Base-by-base conservation (phyloP, 2,113 vertebrate genomes). In the Opisthocomus hoazin region DNA sequence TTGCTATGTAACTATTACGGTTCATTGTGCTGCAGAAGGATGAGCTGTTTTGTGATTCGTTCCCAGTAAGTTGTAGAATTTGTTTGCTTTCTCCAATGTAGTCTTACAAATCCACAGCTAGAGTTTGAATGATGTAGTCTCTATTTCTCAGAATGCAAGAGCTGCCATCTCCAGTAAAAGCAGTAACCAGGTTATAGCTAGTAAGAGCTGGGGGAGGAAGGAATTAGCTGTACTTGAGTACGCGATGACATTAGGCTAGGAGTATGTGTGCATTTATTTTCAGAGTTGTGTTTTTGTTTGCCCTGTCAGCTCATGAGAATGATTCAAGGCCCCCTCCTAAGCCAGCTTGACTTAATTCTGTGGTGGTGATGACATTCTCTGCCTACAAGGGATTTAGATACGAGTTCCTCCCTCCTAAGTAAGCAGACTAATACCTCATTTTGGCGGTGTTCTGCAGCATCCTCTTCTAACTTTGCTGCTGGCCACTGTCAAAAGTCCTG, bases 321-420 rank as follows among this genome's bases (percentile, higher is more conserved):
- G 51, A 63, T 70, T 78, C 69, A 84, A 64, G 51, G 9, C 2
- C 32, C 7, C 0, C 4, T 22, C 9, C 36, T 66, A 86, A 92
- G 46, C 6, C 46, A 74, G 11, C 36, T 66, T 63, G 56, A 71
- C 12, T 89, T 90, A 53, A 32, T 84, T 84, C 41, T 68, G 39
- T 43, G 34, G 4, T 84, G 41, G 18, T 84, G 36, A 39, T 0
- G 0, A 41, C 3, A 13, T 43, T 86, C 11, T 51, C 41, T 77
- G 7, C 41, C 50, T 61, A 7, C 17, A 30, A 48, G 36, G 24
- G 32, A 53, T 88, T 84, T 79, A 71, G 32, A 26, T 50, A 60
- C 58, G 46, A 30, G 20, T 86, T 73, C 30, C 10, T 60, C 9
- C 29, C 6, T 90, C 23, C 22, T 90, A 23, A 83, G 37, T 60